Conservation (phyloP, 2,888 invertebrate species). For the Allacma fusca region DNA sequence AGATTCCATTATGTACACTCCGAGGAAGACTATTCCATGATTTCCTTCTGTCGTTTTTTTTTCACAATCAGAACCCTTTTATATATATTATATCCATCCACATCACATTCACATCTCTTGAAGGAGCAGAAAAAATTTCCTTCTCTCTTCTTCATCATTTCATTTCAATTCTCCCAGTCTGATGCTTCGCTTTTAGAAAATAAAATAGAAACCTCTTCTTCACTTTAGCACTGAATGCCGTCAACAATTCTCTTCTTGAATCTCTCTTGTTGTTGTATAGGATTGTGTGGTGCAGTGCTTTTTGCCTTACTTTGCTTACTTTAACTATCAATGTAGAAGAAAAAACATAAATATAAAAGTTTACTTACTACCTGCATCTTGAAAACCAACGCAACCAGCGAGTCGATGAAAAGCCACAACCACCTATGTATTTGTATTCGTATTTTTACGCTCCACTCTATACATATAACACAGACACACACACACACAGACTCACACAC, state of each 20-base stretch:
- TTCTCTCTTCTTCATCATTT: constrained; percentile 47
- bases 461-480: not conserved
- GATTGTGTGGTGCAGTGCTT: constrained; percentile 43
- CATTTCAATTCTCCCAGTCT: constrained; percentile 47
- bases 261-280: constrained; percentile 37
- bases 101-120: constrained; percentile 44
- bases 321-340: constrained; percentile 33
- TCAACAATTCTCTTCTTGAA: constrained; percentile 47
- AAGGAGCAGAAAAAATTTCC: constrained; percentile 40
- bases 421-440: constrained; percentile 16
- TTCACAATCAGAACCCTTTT: constrained; percentile 41
- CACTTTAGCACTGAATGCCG: constrained; percentile 46
- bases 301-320: constrained; percentile 40
- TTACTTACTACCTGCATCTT: constrained; percentile 26
- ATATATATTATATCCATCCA: constrained; percentile 42
- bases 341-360: constrained; percentile 42
- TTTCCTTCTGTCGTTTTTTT: constrained; percentile 37
- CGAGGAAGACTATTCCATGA: constrained; percentile 42
- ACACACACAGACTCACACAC: too few relatives aligned
- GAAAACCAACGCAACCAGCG: constrained; percentile 9
- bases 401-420: constrained; percentile 23
- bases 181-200: constrained; percentile 46
- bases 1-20: constrained; percentile 31
- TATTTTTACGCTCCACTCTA: constrained; percentile 20
- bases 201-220: constrained; percentile 48